phyloP scores from a whole-genome alignment of 2,797 vertebrate species.

The Atherinosoma microstoma region DNA sequence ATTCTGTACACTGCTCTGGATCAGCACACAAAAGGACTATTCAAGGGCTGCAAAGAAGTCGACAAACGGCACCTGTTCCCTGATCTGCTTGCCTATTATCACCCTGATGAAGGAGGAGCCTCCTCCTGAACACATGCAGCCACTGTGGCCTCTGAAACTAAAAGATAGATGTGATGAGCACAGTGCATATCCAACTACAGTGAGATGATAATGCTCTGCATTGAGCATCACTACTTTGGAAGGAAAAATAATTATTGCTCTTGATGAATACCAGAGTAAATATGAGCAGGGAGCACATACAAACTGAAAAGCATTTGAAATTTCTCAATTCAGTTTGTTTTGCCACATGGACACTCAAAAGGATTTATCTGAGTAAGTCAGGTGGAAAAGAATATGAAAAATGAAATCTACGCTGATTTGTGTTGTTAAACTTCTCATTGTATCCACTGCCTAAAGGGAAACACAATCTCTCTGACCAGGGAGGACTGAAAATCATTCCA shows the following conservation, averaged over 20 bases:
- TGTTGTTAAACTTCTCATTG: slow-evolving; percentile 24
- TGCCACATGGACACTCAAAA: neutral
- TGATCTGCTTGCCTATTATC: slow-evolving; percentile 57
- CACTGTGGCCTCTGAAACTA: slow-evolving; percentile 42
- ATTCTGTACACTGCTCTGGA: slow-evolving; percentile 37
- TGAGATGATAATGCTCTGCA: slow-evolving; percentile 59
- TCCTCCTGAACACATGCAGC: slow-evolving; percentile 41
- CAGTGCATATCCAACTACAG: slow-evolving; percentile 68
- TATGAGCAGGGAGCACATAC: neutral
- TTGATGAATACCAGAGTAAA: slow-evolving; percentile 3
- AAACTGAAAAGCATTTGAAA: neutral
- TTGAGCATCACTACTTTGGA: slow-evolving; percentile 36
- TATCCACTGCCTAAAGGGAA: slow-evolving; percentile 34
- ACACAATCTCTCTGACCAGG: slow-evolving; percentile 15
- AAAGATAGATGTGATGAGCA: slow-evolving; percentile 42
- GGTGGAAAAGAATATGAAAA: slow-evolving; percentile 37
- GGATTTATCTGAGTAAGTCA: slow-evolving; percentile 22
- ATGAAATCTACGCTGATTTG: slow-evolving; percentile 19
- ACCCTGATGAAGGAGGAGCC: slow-evolving; percentile 47
- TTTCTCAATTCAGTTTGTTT: slow-evolving; percentile 16
- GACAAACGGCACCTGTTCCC: slow-evolving; percentile 78
- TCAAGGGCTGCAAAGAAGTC: slow-evolving; percentile 59
- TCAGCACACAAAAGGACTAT: slow-evolving; percentile 72
- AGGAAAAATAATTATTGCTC: slow-evolving; percentile 9
- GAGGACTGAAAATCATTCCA: slow-evolving; percentile 24